Evolutionary conservation across 1,140 invertebrate genomes (phyloP).

Genomic region (Fopius arisanus): DNA sequence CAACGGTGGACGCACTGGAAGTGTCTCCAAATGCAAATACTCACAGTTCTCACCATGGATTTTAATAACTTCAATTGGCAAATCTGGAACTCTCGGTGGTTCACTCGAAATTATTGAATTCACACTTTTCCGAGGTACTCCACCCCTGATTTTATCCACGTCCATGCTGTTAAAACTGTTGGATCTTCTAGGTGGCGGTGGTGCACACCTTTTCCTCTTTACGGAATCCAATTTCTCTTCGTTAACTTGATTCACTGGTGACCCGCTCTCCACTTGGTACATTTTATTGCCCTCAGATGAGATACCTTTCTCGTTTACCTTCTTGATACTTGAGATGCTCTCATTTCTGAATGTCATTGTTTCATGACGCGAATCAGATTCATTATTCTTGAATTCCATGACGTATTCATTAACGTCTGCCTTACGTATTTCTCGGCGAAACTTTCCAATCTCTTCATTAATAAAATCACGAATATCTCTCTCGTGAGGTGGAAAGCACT

Average conservation of each 20-base stretch:
- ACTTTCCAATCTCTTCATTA: conserved; percentile 66
- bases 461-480: conserved; percentile 61
- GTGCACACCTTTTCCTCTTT: not conserved
- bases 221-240: conserved; percentile 12
- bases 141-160: conserved; percentile 25
- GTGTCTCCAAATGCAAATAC: conserved; percentile 28
- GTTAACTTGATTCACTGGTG: conserved; percentile 2
- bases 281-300: not conserved
- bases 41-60: conserved; percentile 27
- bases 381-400: conserved; percentile 13
- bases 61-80: conserved; percentile 31
- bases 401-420: conserved; percentile 17
- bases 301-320: not conserved
- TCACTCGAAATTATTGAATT: not conserved
- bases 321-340: not conserved
- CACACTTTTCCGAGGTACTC: conserved; percentile 13
- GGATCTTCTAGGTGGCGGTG: conserved; percentile 38
- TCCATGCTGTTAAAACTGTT: conserved; percentile 39
- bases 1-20: not conserved
- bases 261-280: not conserved
- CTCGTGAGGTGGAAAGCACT: conserved; percentile 49
- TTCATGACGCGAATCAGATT: not conserved
- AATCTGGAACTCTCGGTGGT: conserved; percentile 32
- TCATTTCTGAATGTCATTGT: conserved; percentile 1
- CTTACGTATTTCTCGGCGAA: conserved; percentile 55